Evolutionary conservation across 2,113 vertebrate genomes (phyloP), one percentile per base, ranked within the genome.

Genomic region (Nestor notabilis): DNA sequence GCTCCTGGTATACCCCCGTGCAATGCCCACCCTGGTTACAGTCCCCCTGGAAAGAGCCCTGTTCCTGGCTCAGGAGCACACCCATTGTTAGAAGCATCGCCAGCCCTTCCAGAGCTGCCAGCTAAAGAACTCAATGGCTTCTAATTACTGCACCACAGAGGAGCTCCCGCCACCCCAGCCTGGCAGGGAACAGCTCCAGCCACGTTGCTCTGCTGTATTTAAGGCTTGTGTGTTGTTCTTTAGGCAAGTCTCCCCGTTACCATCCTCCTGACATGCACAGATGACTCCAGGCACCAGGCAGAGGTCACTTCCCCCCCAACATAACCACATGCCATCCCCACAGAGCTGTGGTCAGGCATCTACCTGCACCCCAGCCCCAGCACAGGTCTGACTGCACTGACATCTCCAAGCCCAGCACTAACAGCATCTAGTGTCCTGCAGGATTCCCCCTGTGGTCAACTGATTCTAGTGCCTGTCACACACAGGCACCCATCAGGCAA

Each of bases 21-120:
- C 0, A 0, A 39, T 20, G 18, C 12, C n/a, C 44, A 33, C 18
- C 1, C 0, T 1, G 2, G 29, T 31, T 23, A 75, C 24, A 69
- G 35, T 60, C 53, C 19, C 43, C 29, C 56, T 44, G 61, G 50
- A 65, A 89, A 24, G 39, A 96, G 78, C 16, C 25, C 27, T 17
- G 58, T n/a, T 76, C 52, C 83, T 19, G 10, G 90, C 69, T 87
- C 78, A 24, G 6, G 1, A 53, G 49, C 31, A 53, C 4, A 8
- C 56, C 35, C 11, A 46, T 28, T 4, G 1, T 75, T 29, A 55
- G 44, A 89, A 89, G 37, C 72, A 82, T 7, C 1, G 2, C 46
- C 76, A 87, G 55, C 89, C 63, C 65, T 81, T 69, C 74, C 1
- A 0, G 55, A 93, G 94, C 89, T 91, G 87, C 61, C 96, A 96